Evolutionary conservation across 2,113 vertebrate genomes (phyloP), one percentile per base, ranked within the genome.

Genomic region (Oncorhynchus mykiss): DNA sequence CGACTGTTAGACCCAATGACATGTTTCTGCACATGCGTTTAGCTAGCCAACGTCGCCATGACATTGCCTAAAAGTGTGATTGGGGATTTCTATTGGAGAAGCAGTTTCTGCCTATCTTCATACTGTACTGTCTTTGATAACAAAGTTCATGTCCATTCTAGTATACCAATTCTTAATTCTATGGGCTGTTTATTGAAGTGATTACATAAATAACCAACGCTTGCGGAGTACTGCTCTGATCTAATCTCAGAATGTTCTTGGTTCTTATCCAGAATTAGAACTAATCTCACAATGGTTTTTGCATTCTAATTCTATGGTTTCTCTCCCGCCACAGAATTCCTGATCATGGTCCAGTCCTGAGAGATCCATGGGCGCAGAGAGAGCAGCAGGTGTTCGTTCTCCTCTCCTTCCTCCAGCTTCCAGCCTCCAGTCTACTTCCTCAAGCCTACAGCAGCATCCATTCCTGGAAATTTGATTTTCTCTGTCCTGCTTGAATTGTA

Each of bases 311-410:
- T 13, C 51, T 75, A 7, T 16, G 84, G 8, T 77, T 78, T 60
- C 75, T 62, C 71, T 24, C 82, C 73, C 88, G 8, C 59, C 8
- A 22, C n/a, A 99, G 97, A 99, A 88, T 99, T 99, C 92, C 93
- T 94, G 83, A 91, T 92, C 78, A 93, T 98, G 95, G 96, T 99
- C 80, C 94, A 95, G 83, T 95, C 96, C 87, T 98, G 96, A 95
- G 88, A 59, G 68, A 64, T 18, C 45, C 34, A 72, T n/a, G 5
- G 45, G 65, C 49, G 24, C 54, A 59, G 25, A 48, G 72, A 72
- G 27, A n/a, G 12, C 49, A 72, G 39, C 71, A 76, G 49, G 70
- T 69, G 16, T 57, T 24, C 2, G 9, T 57, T 24, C n/a, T 67
- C 67, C 24, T 67, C 83, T 67, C 45, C 57, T 16, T 45, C 39